Conservation (phyloP, 2,113 vertebrate genomes). For the Cephalophus harveyi region DNA sequence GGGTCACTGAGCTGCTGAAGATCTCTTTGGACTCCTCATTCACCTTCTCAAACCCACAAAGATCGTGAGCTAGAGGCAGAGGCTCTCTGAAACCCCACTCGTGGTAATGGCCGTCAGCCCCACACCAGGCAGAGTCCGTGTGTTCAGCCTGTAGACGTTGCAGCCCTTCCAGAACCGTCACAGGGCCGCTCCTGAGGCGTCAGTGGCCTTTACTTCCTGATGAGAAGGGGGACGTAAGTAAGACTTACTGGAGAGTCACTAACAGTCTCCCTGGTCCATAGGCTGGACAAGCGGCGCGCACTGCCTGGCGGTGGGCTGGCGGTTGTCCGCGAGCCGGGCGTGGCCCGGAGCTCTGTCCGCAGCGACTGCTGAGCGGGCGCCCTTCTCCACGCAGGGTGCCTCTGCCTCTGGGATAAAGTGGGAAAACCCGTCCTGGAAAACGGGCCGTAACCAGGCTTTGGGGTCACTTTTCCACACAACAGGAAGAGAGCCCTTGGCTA, state of each 20-base stretch:
- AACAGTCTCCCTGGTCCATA: not conserved
- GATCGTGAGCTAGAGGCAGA: not conserved
- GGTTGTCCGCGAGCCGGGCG: rapidly evolving
- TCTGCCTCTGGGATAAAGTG: not conserved
- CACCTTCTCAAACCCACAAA: not conserved
- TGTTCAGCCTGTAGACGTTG: not conserved
- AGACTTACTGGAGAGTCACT: not conserved
- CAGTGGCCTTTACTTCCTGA: not conserved
- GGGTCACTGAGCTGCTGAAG: not conserved
- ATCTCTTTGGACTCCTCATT: not conserved
- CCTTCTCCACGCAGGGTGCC: not conserved
- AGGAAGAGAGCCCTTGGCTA: not conserved
- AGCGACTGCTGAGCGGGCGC: rapidly evolving
- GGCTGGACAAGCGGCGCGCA: not conserved
- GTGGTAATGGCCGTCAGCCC: not conserved
- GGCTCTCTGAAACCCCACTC: not conserved
- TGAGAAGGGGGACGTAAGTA: not conserved
- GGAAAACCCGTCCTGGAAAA: not conserved
- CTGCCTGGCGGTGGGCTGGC: rapidly evolving
- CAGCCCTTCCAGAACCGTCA: not conserved
- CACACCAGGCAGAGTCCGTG: not conserved
- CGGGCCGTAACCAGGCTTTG: not conserved
- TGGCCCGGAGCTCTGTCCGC: not conserved
- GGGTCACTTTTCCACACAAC: not conserved
- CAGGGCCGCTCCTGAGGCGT: not conserved